Evolutionary conservation across 2,888 invertebrate species (phyloP), one percentile per base, ranked within the genome.

Genomic region (Epistrophe grossulariae): DNA sequence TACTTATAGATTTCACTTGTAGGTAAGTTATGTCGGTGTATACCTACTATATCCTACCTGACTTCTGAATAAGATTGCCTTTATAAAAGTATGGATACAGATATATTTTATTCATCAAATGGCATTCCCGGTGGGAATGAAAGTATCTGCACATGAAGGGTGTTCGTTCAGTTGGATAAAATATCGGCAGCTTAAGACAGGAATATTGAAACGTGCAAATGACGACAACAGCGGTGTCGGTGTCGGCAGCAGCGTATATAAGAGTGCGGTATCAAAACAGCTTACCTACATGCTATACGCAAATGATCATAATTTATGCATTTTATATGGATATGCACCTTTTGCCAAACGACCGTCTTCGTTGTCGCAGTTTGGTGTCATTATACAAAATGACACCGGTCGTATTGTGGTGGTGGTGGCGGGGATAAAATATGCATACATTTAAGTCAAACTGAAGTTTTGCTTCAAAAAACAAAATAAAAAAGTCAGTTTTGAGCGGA

Each of bases 301-400:
- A 70, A 70, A 87, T 79, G 79, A 83, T 79, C 79, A 87, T 87
- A 87, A 83, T 83, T 87, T 87, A 87, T 87, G 83, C 87, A 83
- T 79, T 87, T 87, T 87, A 87, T 87, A 87, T 83, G 79, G 66
- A 74, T 68, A 55, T 87, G 83, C 87, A 87, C 85, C 82, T 87
- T 83, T 82, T 78, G 43, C 55, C 28, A 59, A 70, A 84, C 66
- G 66, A 59, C 45, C 70, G 73, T 80, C 70, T 45, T 48, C 52
- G 59, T 60, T 9, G 52, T 57, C 55, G 59, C 66, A 38, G 57
- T 66, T 71, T 57, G 24, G 17, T 72, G 31, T 72, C 59, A 66
- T 59, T 77, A 24, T 24, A 70, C 71, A 59, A 70, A 77, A 40
- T 59, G 68, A 59, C 70, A 50, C 71, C 28, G n/a, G 52, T 19